A percentile compares a stretch with the other conserved stretches of the same genome.
Conservation (phyloP, 2,888 invertebrate genomes). For the Formica aserva region DNA sequence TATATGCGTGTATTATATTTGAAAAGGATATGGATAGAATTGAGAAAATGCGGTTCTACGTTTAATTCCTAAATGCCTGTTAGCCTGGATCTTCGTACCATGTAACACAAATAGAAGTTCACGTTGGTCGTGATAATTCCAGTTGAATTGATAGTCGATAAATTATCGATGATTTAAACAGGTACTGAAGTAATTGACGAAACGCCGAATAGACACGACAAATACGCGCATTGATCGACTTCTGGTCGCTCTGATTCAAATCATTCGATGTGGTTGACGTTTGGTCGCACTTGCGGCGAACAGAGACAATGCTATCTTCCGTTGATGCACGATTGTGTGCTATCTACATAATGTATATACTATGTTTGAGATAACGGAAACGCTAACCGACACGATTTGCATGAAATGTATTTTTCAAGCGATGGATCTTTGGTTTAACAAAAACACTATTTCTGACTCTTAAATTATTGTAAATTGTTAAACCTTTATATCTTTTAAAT, state of each 20-base stretch:
- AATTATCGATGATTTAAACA: conserved; percentile 34
- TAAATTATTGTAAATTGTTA: not conserved
- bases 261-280: conserved; percentile 57
- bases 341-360: conserved; percentile 3
- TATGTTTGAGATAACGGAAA: conserved; percentile 14
- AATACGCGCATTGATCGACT: conserved; percentile 28
- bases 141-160: conserved; percentile 21
- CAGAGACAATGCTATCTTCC: conserved; percentile 40
- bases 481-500: not conserved
- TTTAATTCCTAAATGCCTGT: not conserved
- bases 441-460: not conserved
- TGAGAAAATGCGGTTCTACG: not conserved
- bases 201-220: conserved; percentile 32
- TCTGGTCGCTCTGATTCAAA: conserved; percentile 43
- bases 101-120: not conserved
- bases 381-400: not conserved
- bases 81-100: conserved; percentile 2
- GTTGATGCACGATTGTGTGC: conserved; percentile 42
- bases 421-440: not conserved
- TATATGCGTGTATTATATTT: not conserved
- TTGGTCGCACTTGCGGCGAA: conserved; percentile 45
- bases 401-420: not conserved
- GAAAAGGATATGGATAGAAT: not conserved
- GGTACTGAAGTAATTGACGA: conserved; percentile 40
- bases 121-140: not conserved